Conservation (phyloP, 2,113 vertebrate species). For the Oryzias celebensis region DNA sequence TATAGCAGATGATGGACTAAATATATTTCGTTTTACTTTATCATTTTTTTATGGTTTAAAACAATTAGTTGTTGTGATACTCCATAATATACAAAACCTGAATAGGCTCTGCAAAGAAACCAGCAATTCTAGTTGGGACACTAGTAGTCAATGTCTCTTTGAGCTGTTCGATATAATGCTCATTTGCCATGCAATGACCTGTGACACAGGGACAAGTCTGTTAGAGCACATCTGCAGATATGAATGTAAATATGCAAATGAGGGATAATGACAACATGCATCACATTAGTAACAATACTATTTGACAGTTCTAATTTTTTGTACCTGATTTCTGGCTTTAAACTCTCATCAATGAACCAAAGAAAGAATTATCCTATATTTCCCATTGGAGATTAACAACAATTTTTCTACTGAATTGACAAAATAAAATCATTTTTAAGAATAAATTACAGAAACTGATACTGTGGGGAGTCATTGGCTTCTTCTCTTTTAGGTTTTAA, state of each 20-base stretch:
- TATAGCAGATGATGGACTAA: background rate
- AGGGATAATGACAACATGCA: background rate
- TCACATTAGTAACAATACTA: background rate
- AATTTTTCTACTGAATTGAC: too few species aligned
- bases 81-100: slow-evolving; percentile 75
- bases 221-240: background rate
- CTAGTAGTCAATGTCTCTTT: slow-evolving; percentile 86
- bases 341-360: too few species aligned
- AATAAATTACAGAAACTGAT: too few species aligned
- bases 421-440: too few species aligned
- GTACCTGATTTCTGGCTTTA: too few species aligned
- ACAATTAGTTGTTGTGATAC: background rate
- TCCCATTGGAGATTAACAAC: too few species aligned
- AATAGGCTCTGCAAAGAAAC: slow-evolving; percentile 93
- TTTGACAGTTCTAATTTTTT: background rate
- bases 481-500: too few species aligned
- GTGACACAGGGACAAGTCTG: slow-evolving; percentile 22
- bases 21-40: background rate
- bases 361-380: too few species aligned
- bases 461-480: too few species aligned
- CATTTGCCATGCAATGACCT: slow-evolving; percentile 88
- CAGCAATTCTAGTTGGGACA: slow-evolving; percentile 83
- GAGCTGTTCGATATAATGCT: slow-evolving; percentile 86
- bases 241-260: background rate
- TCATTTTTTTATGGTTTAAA: background rate